phyloP scores from a whole-genome alignment of 1,140 invertebrate genomes.

The Rhagoletis pomonella region DNA sequence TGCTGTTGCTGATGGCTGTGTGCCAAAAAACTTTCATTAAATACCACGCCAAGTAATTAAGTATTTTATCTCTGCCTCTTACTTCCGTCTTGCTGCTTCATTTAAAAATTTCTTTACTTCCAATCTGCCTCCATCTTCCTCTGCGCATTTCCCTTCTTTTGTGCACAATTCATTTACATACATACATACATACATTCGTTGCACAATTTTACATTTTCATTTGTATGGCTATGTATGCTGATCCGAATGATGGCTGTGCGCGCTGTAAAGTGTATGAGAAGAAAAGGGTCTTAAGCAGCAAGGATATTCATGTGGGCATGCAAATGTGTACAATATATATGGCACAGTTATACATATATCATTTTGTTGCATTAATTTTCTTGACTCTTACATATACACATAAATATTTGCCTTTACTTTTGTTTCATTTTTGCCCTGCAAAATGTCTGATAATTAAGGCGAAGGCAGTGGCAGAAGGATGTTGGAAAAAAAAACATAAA shows the following conservation, averaged over 20 bases:
- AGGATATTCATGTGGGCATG: slow-evolving; percentile 37
- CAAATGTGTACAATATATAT: neutral
- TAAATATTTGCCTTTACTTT: neutral
- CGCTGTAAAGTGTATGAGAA: neutral
- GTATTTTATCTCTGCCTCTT: slow-evolving; percentile 41
- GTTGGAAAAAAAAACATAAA: neutral
- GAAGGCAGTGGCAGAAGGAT: neutral
- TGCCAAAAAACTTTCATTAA: slow-evolving; percentile 51
- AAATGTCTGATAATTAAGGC: slow-evolving; percentile 35
- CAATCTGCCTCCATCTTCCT: neutral
- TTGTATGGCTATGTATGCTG: neutral
- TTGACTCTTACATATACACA: neutral
- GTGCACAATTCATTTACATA: slow-evolving; percentile 17
- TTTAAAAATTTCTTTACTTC: slow-evolving; percentile 10
- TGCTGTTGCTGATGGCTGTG: slow-evolving; percentile 33
- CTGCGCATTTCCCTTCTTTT: neutral
- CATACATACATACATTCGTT: slow-evolving; percentile 21
- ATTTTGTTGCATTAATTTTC: slow-evolving; percentile 24
- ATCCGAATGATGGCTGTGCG: neutral
- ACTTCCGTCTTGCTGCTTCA: neutral
- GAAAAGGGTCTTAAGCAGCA: slow-evolving; percentile 9
- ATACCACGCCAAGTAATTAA: slow-evolving; percentile 51
- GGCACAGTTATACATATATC: neutral
- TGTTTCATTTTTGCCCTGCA: neutral
- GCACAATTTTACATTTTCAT: slow-evolving; percentile 48